A percentile compares a stretch with the other conserved stretches of the same genome.
Evolutionary conservation across 2,113 vertebrate genomes (phyloP).

Genomic region (Oryctolagus cuniculus): DNA sequence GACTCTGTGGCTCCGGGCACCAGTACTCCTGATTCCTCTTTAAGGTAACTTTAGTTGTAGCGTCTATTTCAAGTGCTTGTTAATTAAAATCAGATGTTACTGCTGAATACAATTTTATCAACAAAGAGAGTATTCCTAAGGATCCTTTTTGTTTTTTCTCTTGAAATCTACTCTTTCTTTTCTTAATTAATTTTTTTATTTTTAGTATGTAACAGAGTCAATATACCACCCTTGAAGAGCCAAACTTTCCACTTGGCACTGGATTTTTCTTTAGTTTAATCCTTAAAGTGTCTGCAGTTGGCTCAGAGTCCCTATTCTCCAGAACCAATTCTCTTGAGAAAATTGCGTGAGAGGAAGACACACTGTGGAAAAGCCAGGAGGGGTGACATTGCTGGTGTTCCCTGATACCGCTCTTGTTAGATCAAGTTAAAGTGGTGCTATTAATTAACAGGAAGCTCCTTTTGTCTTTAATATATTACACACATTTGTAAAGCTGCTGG

Average conservation of each 20-base stretch:
- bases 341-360: constrained; percentile 12
- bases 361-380: background rate
- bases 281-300: constrained; percentile 37
- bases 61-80: background rate
- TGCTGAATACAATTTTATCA: constrained; percentile 10
- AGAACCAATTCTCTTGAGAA: constrained; percentile 25
- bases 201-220: no score
- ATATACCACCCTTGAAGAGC: background rate
- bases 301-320: background rate
- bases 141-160: background rate
- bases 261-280: constrained; percentile 17
- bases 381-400: background rate
- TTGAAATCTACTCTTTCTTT: constrained; percentile 42
- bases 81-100: background rate
- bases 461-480: background rate
- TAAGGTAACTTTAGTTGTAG: background rate
- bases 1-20: background rate
- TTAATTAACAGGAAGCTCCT: constrained; percentile 50
- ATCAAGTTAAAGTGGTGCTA: background rate
- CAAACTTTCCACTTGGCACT: constrained; percentile 56
- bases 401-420: constrained; percentile 27
- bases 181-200: no score
- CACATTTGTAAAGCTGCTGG: constrained; percentile 32
- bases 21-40: background rate
- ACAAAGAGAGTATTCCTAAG: background rate